These are phyloP conservation scores for Morone saxatilis DNA, from an alignment of 2,113 vertebrate species.

Conservation along the genomic window DNA sequence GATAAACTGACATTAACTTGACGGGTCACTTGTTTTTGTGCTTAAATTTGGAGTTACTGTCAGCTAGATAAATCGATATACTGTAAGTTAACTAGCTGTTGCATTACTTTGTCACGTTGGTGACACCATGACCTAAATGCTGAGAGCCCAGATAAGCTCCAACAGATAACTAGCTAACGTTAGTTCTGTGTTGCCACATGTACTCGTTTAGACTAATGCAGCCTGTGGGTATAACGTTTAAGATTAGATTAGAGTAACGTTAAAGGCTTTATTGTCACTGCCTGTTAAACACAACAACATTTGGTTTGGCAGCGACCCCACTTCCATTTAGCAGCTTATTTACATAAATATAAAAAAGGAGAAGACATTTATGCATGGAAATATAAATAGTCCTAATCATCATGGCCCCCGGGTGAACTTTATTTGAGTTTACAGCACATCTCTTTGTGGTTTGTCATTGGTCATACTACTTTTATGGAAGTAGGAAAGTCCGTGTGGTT, in stretches of 20 bases:
- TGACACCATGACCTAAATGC: slow-evolving; percentile 43
- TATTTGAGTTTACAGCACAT: background rate
- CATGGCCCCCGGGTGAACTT: slow-evolving; percentile 11
- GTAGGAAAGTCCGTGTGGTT: background rate
- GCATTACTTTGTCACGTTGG: background rate
- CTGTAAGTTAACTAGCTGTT: background rate
- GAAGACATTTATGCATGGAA: too few relatives aligned
- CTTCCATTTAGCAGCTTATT: too few relatives aligned
- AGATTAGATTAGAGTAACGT: too few relatives aligned
- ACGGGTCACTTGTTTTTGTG: background rate
- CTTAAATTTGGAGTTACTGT: background rate
- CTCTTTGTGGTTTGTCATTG: background rate
- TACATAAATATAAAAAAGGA: too few relatives aligned
- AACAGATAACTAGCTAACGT: slow-evolving; percentile 13
- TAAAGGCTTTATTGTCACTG: too few relatives aligned
- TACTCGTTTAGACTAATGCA: background rate
- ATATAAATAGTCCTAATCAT: too few relatives aligned
- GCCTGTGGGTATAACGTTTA: background rate
- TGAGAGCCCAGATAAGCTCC: slow-evolving; percentile 37
- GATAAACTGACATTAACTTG: slow-evolving; percentile 4
- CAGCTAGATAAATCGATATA: background rate
- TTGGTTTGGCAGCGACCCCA: too few relatives aligned
- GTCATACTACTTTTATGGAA: too few relatives aligned
- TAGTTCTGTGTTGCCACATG: slow-evolving; percentile 16
- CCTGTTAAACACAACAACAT: too few relatives aligned